Evolutionary conservation across 2,113 vertebrate genomes (phyloP).

Genomic region (Choloepus hoffmanni): DNA sequence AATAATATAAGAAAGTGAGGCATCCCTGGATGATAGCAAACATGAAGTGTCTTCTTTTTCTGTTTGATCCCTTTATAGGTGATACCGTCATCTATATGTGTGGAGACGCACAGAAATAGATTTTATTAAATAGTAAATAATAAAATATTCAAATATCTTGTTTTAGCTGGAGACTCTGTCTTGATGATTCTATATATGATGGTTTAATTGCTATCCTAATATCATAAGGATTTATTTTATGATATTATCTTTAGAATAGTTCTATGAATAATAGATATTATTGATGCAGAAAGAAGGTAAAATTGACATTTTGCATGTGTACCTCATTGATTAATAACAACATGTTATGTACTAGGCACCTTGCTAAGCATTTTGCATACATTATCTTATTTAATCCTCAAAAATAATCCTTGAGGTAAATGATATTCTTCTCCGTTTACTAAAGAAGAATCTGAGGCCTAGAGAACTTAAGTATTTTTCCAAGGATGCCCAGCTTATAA

Average conservation of each 20-base stretch:
- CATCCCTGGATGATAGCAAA: not conserved
- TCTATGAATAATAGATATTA: not conserved
- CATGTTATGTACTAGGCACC: not conserved
- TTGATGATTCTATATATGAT: slow-evolving; percentile 11
- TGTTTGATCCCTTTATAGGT: not conserved
- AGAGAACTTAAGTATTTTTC: slow-evolving; percentile 4
- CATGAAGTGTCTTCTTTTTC: slow-evolving; percentile 6
- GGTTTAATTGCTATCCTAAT: not conserved
- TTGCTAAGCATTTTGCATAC: not conserved
- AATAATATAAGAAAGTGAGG: slow-evolving; percentile 18
- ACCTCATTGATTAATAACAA: not conserved
- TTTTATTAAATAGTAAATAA: slow-evolving; percentile 10
- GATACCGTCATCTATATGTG: not conserved
- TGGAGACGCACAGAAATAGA: slow-evolving; percentile 11
- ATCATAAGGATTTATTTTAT: slow-evolving; percentile 17
- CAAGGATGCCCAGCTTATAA: not conserved
- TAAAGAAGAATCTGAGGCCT: not conserved
- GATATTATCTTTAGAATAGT: not conserved
- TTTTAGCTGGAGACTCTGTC: not conserved
- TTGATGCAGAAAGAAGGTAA: not conserved
- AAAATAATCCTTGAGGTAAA: not conserved
- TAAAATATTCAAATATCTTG: not conserved
- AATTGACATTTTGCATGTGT: not conserved
- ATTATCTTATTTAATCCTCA: slow-evolving; percentile 2
- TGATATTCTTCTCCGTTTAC: not conserved